A percentile compares a stretch with the other conserved stretches of the same genome.
Conservation (phyloP, 2,113 vertebrate genomes). For the Prionailurus bengalensis region DNA sequence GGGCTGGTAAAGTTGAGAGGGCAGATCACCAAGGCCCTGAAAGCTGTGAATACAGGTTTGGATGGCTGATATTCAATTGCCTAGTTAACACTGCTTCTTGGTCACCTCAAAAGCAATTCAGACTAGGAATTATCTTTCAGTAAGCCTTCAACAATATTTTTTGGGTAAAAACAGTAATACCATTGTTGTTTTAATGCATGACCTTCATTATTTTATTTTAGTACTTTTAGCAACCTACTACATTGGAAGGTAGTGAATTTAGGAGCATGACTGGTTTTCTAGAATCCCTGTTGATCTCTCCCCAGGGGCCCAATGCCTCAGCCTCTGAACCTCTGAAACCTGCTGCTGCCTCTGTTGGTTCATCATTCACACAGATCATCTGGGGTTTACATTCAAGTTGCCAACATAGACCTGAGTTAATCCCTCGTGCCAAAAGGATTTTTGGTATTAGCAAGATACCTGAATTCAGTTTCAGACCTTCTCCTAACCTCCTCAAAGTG, state of each 20-base stretch:
- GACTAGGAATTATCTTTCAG: not conserved
- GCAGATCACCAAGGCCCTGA: not conserved
- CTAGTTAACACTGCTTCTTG: not conserved
- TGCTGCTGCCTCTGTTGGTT: not conserved
- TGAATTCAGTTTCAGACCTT: not conserved
- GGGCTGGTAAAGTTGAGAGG: not conserved
- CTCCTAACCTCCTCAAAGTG: not conserved
- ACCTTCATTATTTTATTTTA: constrained; percentile 26
- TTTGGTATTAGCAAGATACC: not conserved
- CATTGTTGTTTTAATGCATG: not conserved
- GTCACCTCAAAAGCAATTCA: not conserved
- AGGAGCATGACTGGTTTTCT: not conserved
- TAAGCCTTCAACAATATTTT: not conserved
- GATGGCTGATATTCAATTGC: not conserved
- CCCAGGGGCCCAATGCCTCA: not conserved
- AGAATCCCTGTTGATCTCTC: not conserved
- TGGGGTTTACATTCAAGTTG: not conserved
- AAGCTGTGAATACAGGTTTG: not conserved
- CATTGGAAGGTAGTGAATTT: not conserved
- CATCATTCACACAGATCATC: not conserved
- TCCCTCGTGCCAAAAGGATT: not conserved
- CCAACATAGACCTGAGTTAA: not conserved
- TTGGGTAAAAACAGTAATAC: not conserved
- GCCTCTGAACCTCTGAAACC: not conserved
- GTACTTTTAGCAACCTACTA: not conserved